Base-by-base conservation (phyloP, 2,888 invertebrate species). In the Mesorhabditis spiculigera region DNA sequence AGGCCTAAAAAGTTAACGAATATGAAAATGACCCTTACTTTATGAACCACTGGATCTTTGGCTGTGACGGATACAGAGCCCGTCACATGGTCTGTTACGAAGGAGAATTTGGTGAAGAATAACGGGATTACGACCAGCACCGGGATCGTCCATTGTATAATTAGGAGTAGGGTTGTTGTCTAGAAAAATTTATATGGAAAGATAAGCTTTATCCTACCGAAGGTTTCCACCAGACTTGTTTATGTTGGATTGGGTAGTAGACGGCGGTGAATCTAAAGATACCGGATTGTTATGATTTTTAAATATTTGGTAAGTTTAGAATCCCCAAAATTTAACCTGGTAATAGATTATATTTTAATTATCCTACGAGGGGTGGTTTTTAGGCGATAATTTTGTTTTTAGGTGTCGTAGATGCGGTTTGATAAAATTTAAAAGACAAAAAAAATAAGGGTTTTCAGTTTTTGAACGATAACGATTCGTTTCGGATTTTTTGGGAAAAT, bases 131-230 rank as follows among this genome's bases (percentile, higher is more conserved):
- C 72, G 69, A 75, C 73, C 44, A 79, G 63, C 3, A 78, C 61
- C 4, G 80, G 80, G 3, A 77, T 71, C 5, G 73, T 73, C 80
- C 80, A 80, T 71, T 78, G 78, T 45, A 80, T 70, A 41, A 75
- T 61, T 8, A 78, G 71, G 4, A 78, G 70, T 5, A 73, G 67
- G 43, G 68, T 71, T 8, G 78, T 76, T 0, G 71, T 71, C 72
- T 75, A 58, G 28, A 28, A 43, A 71, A 3, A 10, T 50, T 50
- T 5, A 16, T 50, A 43, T 43, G 16, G 5, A n/a, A 8, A 67
- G 6, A 63, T 41, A 68, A 16, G 13, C 45, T 5, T 63, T 65
- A 67, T 41, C 66, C 58, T 43, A 75, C 75, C 45, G 68, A 73
- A 1, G 74, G 68, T 8, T 72, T 76, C 80, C 80, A 80, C 78